phyloP scores from a whole-genome alignment of 2,797 vertebrate genomes.

The Crax fasciolata region DNA sequence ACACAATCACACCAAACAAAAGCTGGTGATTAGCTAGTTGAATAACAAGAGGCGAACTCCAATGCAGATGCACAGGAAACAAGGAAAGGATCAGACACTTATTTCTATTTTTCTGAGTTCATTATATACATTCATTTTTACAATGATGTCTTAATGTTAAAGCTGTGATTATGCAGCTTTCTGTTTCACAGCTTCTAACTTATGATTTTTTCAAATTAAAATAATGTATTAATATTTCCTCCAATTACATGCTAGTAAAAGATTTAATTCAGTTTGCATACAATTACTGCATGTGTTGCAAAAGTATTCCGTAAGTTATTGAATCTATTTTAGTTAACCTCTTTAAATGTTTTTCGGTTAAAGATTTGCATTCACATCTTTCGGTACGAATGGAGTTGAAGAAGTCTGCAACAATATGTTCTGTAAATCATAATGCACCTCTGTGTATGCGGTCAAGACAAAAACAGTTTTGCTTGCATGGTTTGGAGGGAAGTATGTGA shows the following conservation, averaged over 20 bases:
- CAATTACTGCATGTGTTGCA: constrained; percentile 56
- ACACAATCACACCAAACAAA: constrained; percentile 76
- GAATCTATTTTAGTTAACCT: constrained; percentile 33
- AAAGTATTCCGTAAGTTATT: constrained; percentile 20
- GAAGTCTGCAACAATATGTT: neutral
- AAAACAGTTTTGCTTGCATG: neutral
- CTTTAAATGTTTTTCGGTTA: neutral
- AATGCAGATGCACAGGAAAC: constrained; percentile 75
- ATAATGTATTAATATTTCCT: constrained; percentile 62
- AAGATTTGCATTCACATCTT: neutral
- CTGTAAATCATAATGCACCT: neutral
- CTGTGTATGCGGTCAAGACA: neutral
- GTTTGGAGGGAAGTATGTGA: neutral
- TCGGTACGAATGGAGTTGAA: neutral
- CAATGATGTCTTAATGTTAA: constrained; percentile 69
- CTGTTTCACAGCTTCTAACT: constrained; percentile 32
- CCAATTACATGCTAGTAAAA: constrained; percentile 56
- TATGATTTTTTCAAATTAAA: constrained; percentile 70
- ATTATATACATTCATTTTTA: constrained; percentile 78
- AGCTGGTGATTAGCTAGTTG: constrained; percentile 82
- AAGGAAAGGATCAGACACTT: constrained; percentile 66
- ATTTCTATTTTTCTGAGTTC: constrained; percentile 70
- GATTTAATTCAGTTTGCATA: constrained; percentile 65
- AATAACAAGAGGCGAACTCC: constrained; percentile 75
- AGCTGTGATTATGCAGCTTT: constrained; percentile 26